phyloP scores from a whole-genome alignment of 2,888 invertebrate genomes.

The Coleophora deauratella region DNA sequence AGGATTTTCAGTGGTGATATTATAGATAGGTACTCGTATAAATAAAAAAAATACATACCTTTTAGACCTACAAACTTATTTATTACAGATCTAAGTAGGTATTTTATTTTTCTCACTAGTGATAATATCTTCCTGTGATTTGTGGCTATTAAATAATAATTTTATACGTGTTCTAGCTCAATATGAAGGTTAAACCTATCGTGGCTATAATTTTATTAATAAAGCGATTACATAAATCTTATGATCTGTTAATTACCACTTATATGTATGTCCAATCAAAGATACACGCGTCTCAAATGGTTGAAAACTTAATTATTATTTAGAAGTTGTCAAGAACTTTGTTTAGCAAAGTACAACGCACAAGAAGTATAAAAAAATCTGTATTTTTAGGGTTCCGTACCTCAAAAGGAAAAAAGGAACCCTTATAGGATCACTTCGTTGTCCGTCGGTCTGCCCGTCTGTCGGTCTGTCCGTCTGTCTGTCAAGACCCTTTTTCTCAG shows the following conservation, averaged over 20 bases:
- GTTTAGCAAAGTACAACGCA: too few relatives aligned
- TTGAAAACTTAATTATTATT: too few relatives aligned
- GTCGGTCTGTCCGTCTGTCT: too few relatives aligned
- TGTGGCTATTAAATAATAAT: conserved; percentile 64
- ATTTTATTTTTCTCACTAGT: conserved; percentile 50
- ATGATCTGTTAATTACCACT: conserved; percentile 12
- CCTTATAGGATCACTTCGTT: too few relatives aligned
- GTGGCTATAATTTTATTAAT: conserved; percentile 65
- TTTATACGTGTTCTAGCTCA: conserved; percentile 66
- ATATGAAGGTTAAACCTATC: conserved; percentile 51
- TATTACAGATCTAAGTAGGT: conserved; percentile 24
- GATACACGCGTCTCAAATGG: too few relatives aligned
- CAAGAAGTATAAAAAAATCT: too few relatives aligned
- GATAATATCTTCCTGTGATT: conserved; percentile 66
- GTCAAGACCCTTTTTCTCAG: too few relatives aligned
- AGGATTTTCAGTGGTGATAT: conserved; percentile 55
- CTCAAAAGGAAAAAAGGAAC: too few relatives aligned
- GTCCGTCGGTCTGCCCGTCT: too few relatives aligned
- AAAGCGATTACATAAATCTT: conserved; percentile 54
- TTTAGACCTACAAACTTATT: conserved; percentile 35
- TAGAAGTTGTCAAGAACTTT: too few relatives aligned
- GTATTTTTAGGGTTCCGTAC: too few relatives aligned
- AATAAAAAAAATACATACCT: conserved; percentile 24
- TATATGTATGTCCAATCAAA: too few relatives aligned
- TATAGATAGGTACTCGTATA: conserved; percentile 26